Evolutionary conservation across 2,797 vertebrate genomes (phyloP), one percentile per base, ranked within the genome.

Genomic region (Ptychobarbus kaznakovi): DNA sequence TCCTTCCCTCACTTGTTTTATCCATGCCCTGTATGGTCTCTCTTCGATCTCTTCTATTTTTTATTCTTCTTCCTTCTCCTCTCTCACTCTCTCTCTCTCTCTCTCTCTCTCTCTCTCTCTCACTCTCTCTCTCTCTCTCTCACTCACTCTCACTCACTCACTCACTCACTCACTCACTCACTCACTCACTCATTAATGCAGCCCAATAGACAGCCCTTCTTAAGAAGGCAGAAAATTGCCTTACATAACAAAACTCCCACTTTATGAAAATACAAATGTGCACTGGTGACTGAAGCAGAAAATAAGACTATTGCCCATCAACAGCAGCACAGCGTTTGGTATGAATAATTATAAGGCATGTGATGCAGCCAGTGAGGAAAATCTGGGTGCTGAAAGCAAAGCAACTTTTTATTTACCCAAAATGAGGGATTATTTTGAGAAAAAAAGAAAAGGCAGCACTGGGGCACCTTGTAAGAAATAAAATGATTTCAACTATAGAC

Each of bases 281-380:
- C 96, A 96, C 96, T 97, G 97, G 96, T 98, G 97, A 98, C 97
- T 99, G 97, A 98, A 98, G 97, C 98, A 98, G 98, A 99, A 99
- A 99, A 99, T 99, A 97, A 99, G 97, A 97, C 95, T 97, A 96
- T 97, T 97, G 97, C 96, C 97, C 97, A 97, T 97, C 96, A 97
- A 96, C 97, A 97, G 96, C 96, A 81, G 72, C 80, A 95, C 95
- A 95, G 96, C 97, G 97, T 97, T 95, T 95, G 94, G 94, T 94
- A 95, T 95, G 95, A 95, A 95, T 96, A 96, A 95, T 96, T 95
- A 95, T 94, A 94, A 94, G 93, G 93, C 94, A 93, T 90, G 85
- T 87, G 92, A 91, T 91, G 91, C 92, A 91, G 92, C 93, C 93
- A 93, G 93, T 93, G 90, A 92, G 74, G 94, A 94, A 93, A 92